phyloP scores from a whole-genome alignment of 1,140 invertebrate species.

The Aphaenogaster rudis region DNA sequence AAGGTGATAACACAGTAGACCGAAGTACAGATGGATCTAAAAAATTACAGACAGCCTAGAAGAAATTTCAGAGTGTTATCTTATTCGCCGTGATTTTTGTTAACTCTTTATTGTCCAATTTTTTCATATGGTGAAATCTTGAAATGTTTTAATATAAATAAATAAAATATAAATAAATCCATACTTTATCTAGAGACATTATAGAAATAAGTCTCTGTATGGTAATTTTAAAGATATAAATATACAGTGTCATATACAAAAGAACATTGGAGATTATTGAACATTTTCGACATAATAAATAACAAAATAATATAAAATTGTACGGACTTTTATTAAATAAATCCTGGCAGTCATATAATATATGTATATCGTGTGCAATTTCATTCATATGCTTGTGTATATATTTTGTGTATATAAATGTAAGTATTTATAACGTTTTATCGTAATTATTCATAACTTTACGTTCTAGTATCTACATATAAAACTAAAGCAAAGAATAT shows the following conservation, averaged over 20 bases:
- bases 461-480: background rate
- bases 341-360: slow-evolving; percentile 54
- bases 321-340: slow-evolving; percentile 36
- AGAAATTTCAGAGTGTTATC: background rate
- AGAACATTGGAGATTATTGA: background rate
- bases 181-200: background rate
- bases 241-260: background rate
- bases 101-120: background rate
- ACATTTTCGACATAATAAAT: slow-evolving; percentile 14
- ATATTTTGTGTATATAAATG: background rate
- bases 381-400: background rate
- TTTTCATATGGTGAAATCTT: background rate
- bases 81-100: background rate
- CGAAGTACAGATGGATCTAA: background rate
- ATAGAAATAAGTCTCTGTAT: background rate
- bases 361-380: background rate
- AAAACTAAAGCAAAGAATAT: slow-evolving; percentile 25
- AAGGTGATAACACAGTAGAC: background rate
- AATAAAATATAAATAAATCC: background rate
- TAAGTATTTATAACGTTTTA: slow-evolving; percentile 1
- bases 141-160: background rate
- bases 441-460: slow-evolving; percentile 18
- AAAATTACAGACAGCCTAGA: background rate
- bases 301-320: slow-evolving; percentile 11
- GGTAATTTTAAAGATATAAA: slow-evolving; percentile 19